A percentile compares a stretch with the other conserved stretches of the same genome.
These are phyloP conservation scores for Meghimatium bilineatum DNA, from an alignment of 2,888 invertebrate species.

Conservation along the genomic window DNA sequence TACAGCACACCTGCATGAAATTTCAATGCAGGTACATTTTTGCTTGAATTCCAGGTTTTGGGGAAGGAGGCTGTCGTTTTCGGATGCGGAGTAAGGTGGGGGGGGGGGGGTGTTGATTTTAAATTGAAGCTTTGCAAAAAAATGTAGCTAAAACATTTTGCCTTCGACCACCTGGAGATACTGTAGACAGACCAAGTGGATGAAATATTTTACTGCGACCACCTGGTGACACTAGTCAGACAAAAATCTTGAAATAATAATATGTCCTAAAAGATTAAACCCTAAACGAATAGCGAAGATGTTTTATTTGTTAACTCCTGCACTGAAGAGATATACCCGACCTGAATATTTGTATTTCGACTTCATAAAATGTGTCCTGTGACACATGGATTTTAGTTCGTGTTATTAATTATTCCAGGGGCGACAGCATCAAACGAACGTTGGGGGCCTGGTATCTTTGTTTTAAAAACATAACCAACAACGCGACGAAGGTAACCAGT, in stretches of 20 bases:
- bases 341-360: conserved; percentile 24
- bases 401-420: conserved; percentile 37
- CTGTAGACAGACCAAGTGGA: too few relatives aligned
- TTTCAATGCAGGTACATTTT: too few relatives aligned
- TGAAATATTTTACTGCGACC: not conserved
- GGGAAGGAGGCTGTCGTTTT: too few relatives aligned
- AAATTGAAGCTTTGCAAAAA: not conserved
- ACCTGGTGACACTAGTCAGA: not conserved
- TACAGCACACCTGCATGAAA: too few relatives aligned
- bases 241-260: not conserved
- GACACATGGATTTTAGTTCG: conserved; percentile 20
- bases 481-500: not conserved
- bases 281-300: not conserved
- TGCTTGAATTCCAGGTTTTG: too few relatives aligned
- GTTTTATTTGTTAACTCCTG: conserved; percentile 27
- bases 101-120: too few relatives aligned
- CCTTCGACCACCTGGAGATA: not conserved
- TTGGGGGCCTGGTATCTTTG: conserved; percentile 31
- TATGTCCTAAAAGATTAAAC: conserved; percentile 4
- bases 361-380: conserved; percentile 23
- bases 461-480: conserved; percentile 36
- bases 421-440: conserved; percentile 35
- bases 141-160: not conserved
- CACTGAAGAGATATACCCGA: conserved; percentile 19
- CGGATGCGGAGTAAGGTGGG: too few relatives aligned